Evolutionary conservation across 2,113 vertebrate genomes (phyloP).

Genomic region (Brienomyrus longianalis): DNA sequence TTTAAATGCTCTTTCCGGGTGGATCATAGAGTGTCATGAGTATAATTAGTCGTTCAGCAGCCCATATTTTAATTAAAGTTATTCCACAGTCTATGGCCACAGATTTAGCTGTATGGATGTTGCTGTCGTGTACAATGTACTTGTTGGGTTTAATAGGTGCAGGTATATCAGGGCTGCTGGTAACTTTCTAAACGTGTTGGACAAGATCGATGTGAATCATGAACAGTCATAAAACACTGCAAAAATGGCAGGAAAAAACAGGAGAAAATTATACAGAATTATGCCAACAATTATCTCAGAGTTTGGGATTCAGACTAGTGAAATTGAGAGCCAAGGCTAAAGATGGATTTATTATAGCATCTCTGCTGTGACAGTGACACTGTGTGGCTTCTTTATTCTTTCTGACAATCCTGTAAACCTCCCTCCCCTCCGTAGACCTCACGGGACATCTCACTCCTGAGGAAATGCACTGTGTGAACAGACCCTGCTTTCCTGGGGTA

Average conservation of each 20-base stretch:
- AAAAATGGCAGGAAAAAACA: background rate
- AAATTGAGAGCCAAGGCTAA: background rate
- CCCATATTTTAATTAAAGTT: constrained; percentile 19
- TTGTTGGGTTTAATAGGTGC: background rate
- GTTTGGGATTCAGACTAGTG: background rate
- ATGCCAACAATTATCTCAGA: constrained; percentile 4
- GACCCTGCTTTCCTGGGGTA: constrained; percentile 67
- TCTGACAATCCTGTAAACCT: background rate
- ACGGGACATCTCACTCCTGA: background rate
- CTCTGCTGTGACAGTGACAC: background rate
- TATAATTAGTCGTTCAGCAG: background rate
- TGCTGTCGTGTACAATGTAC: background rate
- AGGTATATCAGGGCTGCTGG: background rate
- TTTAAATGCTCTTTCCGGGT: background rate
- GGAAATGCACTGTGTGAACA: constrained; percentile 48
- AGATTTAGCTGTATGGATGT: background rate
- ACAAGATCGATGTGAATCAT: background rate
- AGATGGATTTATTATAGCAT: background rate
- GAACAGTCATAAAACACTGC: background rate
- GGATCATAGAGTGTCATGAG: background rate
- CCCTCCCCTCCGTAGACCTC: background rate
- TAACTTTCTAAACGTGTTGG: background rate
- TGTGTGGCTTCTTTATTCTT: background rate
- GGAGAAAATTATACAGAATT: background rate
- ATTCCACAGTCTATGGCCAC: constrained; percentile 11